Evolutionary conservation across 2,888 invertebrate genomes (phyloP).

Genomic region (Silvanus unidentatus): DNA sequence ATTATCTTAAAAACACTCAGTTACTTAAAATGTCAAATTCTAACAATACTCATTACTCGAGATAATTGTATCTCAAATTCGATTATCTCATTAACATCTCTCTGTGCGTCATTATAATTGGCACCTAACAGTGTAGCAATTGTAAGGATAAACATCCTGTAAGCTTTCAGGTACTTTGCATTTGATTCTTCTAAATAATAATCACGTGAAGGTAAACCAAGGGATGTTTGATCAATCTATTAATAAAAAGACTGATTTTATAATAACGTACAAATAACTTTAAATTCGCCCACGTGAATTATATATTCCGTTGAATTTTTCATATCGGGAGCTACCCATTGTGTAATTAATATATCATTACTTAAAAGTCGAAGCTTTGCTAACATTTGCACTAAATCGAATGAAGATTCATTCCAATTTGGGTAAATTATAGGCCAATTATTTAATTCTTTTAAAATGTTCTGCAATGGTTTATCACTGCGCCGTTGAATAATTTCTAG

Average conservation of each 20-base stretch:
- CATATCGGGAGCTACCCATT: conserved; percentile 84
- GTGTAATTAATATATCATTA: conserved; percentile 75
- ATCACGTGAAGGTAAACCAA: conserved; percentile 69
- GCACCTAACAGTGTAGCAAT: conserved; percentile 71
- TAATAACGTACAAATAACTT: conserved; percentile 2
- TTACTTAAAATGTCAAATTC: too few relatives aligned
- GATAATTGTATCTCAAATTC: conserved; percentile 70
- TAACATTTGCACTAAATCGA: conserved; percentile 67
- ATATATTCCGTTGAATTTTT: conserved; percentile 86
- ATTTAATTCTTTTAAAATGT: conserved; percentile 64
- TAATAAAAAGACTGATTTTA: conserved; percentile 12
- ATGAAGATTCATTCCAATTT: conserved; percentile 58
- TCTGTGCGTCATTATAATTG: conserved; percentile 50
- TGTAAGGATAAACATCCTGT: conserved; percentile 67
- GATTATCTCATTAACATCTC: conserved; percentile 65
- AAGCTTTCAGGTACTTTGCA: conserved; percentile 65
- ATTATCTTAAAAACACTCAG: conserved; percentile 56
- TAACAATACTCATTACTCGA: conserved; percentile 40
- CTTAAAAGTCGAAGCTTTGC: conserved; percentile 73
- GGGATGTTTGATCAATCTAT: conserved; percentile 81
- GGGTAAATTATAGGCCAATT: conserved; percentile 78
- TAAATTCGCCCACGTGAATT: conserved; percentile 54
- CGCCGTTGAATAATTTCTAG: conserved; percentile 55
- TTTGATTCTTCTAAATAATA: conserved; percentile 66
- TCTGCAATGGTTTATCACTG: conserved; percentile 63